phyloP scores from a whole-genome alignment of 2,113 vertebrate species.

The Psophia crepitans region DNA sequence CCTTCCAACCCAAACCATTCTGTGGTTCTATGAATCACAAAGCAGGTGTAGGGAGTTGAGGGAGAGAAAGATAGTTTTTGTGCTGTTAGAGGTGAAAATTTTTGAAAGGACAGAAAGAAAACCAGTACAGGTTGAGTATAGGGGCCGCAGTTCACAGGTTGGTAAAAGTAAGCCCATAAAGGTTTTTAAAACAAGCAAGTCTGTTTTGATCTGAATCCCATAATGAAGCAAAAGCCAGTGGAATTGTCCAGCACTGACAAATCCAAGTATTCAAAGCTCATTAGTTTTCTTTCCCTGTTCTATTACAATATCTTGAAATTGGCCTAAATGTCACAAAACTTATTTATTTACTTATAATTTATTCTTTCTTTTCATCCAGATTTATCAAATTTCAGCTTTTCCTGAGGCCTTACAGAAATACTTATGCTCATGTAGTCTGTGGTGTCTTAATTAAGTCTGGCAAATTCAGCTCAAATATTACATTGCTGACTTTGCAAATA shows the following conservation, averaged over 20 bases:
- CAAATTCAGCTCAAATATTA: neutral
- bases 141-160: neutral
- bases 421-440: fast-evolving
- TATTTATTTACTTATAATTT: neutral
- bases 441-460: neutral
- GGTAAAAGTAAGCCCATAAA: neutral
- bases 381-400: neutral
- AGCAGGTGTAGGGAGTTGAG: neutral
- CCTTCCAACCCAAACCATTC: too few species aligned
- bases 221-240: neutral
- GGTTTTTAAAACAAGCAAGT: neutral
- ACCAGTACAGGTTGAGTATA: neutral
- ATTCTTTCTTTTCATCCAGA: neutral
- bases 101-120: neutral
- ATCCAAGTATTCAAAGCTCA: neutral
- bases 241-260: neutral
- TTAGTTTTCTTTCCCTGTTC: neutral
- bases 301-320: neutral
- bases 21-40: too few species aligned
- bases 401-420: neutral
- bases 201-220: neutral
- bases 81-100: neutral
- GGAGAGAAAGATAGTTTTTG: neutral
- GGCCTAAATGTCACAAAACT: neutral
- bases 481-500: neutral